phyloP scores from a whole-genome alignment of 2,888 invertebrate genomes.

The Halocaridina rubra region DNA sequence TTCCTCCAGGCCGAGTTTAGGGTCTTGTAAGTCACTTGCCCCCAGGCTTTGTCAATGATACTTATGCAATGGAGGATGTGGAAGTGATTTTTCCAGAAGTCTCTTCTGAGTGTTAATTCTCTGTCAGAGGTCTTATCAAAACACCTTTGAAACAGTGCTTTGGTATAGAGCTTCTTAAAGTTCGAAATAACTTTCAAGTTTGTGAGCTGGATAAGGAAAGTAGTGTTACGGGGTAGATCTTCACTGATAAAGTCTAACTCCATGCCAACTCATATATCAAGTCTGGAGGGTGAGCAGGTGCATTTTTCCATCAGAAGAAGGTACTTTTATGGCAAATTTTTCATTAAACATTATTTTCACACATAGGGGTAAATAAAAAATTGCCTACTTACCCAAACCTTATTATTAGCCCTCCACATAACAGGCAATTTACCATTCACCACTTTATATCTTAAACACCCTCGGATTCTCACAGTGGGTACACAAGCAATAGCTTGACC shows the following conservation, averaged over 20 bases:
- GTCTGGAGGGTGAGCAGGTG: constrained; percentile 59
- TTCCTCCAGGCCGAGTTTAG: neutral
- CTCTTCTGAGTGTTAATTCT: too few relatives aligned
- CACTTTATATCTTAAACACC: constrained; percentile 31
- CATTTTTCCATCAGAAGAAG: constrained; percentile 66
- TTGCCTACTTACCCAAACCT: constrained; percentile 20
- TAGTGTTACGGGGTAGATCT: too few relatives aligned
- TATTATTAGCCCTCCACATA: constrained; percentile 35
- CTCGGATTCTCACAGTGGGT: constrained; percentile 28
- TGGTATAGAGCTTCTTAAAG: too few relatives aligned
- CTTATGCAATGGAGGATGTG: neutral
- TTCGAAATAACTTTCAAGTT: too few relatives aligned
- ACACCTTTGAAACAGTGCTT: too few relatives aligned
- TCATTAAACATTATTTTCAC: constrained; percentile 52
- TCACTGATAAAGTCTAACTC: too few relatives aligned
- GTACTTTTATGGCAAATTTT: constrained; percentile 65
- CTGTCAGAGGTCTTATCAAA: too few relatives aligned
- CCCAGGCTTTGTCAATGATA: neutral
- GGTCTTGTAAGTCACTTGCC: neutral
- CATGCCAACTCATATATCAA: too few relatives aligned
- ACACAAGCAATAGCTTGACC: constrained; percentile 40
- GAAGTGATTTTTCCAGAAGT: neutral
- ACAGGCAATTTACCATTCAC: constrained; percentile 19
- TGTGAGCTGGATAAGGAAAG: too few relatives aligned
- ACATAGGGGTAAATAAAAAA: too few relatives aligned